Percentiles rank a stretch among this genome's conserved stretches.
phyloP scores from a whole-genome alignment of 2,888 invertebrate genomes.

The Idaea aversata region DNA sequence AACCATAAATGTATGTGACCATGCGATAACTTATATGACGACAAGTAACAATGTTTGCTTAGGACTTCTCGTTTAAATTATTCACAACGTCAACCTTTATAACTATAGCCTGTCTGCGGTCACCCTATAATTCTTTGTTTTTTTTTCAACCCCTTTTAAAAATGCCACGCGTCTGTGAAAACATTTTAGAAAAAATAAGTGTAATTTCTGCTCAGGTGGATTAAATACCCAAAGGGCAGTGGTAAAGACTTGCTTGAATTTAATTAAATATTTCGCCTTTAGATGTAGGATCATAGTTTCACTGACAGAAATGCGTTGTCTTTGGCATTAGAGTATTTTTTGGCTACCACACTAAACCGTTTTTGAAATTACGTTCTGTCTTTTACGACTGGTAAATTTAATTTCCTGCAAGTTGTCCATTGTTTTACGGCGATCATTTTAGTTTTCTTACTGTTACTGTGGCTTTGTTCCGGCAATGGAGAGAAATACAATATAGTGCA shows the following conservation, averaged over 20 bases:
- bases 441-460: conserved; percentile 17
- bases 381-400: conserved; percentile 43
- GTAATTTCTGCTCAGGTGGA: conserved; percentile 28
- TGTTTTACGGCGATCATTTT: conserved; percentile 34
- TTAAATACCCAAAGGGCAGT: conserved; percentile 36
- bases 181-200: conserved; percentile 29
- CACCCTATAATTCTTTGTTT: conserved; percentile 49
- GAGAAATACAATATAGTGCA: background rate
- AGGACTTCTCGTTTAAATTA: conserved; percentile 61
- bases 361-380: conserved; percentile 40
- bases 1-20: conserved; percentile 32
- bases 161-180: conserved; percentile 35
- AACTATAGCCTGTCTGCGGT: conserved; percentile 54
- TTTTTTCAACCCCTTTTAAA: conserved; percentile 40
- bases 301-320: no score
- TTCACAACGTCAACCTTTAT: conserved; percentile 58
- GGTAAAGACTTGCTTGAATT: conserved; percentile 25
- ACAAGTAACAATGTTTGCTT: conserved; percentile 55
- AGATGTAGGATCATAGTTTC: no score
- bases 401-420: conserved; percentile 43
- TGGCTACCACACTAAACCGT: background rate
- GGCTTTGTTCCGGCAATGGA: background rate
- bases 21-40: conserved; percentile 52
- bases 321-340: background rate
- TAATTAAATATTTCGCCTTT: no score